Base-by-base conservation (phyloP, 2,797 vertebrate species). In the Onychomys torridus region DNA sequence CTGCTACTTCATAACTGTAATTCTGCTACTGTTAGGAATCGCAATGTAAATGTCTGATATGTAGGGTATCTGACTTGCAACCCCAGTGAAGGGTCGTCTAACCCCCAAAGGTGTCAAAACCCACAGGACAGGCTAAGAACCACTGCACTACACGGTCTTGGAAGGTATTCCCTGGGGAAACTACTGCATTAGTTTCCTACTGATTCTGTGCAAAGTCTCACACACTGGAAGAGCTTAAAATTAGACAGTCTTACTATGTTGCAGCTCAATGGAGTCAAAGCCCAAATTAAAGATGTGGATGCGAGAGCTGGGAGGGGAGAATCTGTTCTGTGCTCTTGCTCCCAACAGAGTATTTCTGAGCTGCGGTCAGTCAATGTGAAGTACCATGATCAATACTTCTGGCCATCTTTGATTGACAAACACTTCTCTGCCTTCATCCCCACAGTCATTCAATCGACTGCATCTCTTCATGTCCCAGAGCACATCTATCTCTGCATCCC, bases 281-380 rank as follows among this genome's bases (percentile, higher is more conserved):
- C 46, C 46, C 19, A 34, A 93, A 84, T 34, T 52, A 40, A 52
- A 90, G 29, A 4, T 61, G 2, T 61, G 1, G 2, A 29, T 61
- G 29, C 75, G 32, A 57, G 73, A 25, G 16, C 9, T 34, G 11
- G 23, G 29, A 59, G 32, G 55, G 8, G 13, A 84, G 32, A 55
- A 6, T 12, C 21, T 59, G 40, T 27, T 69, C 57, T 32, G 43
- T 23, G 71, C 19, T 17, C 73, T n/a, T 40, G 17, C 29, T 46
- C 46, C n/a, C 59, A 46, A 21, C 11, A 14, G n/a, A 11, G 34
- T 43, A 10, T 65, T 7, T 21, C 59, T 65, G 17, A 4, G 23
- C 61, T 65, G 59, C 17, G 13, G 40, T 8, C 0, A 0, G 27
- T 46, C 59, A 34, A 67, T 2, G 10, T 1, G 16, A 61, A 32